A percentile compares a stretch with the other conserved stretches of the same genome.
Evolutionary conservation across 2,888 invertebrate genomes (phyloP).

Genomic region (Sacculina carcini): DNA sequence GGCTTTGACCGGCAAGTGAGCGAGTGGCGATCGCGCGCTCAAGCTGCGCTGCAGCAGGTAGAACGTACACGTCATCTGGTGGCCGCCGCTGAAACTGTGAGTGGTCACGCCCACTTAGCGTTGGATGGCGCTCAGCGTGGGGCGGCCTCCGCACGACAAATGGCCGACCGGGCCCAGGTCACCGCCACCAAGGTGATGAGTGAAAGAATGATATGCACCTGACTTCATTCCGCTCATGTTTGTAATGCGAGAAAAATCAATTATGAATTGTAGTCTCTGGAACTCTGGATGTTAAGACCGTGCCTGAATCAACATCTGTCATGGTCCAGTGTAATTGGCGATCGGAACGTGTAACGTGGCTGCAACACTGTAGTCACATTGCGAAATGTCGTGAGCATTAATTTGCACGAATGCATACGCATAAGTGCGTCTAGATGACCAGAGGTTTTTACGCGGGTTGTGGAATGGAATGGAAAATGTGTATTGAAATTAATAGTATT

Average conservation of each 20-base stretch:
- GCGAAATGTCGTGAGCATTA: too few relatives aligned
- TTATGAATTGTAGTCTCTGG: too few relatives aligned
- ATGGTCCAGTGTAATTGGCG: too few relatives aligned
- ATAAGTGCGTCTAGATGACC: too few relatives aligned
- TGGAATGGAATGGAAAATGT: too few relatives aligned
- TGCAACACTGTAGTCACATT: too few relatives aligned
- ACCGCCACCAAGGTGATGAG: constrained; percentile 51
- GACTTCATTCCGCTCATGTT: not conserved
- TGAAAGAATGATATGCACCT: constrained; percentile 36
- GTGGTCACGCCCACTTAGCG: constrained; percentile 38
- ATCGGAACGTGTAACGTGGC: too few relatives aligned
- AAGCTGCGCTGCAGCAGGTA: constrained; percentile 44
- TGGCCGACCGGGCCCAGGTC: constrained; percentile 49
- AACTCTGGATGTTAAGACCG: too few relatives aligned
- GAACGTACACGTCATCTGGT: constrained; percentile 45
- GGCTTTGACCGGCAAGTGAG: constrained; percentile 74
- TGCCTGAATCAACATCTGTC: too few relatives aligned
- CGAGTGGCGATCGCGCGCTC: constrained; percentile 51
- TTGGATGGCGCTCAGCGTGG: constrained; percentile 47
- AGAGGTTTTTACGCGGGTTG: too few relatives aligned
- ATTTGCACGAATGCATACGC: too few relatives aligned
- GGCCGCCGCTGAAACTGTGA: constrained; percentile 38
- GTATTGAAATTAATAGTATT: too few relatives aligned
- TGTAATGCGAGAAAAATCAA: not conserved
- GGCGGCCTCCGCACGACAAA: constrained; percentile 40